These are phyloP conservation scores for Nothocercus nigrocapillus DNA, from an alignment of 2,113 vertebrate genomes.

Conservation along the genomic window DNA sequence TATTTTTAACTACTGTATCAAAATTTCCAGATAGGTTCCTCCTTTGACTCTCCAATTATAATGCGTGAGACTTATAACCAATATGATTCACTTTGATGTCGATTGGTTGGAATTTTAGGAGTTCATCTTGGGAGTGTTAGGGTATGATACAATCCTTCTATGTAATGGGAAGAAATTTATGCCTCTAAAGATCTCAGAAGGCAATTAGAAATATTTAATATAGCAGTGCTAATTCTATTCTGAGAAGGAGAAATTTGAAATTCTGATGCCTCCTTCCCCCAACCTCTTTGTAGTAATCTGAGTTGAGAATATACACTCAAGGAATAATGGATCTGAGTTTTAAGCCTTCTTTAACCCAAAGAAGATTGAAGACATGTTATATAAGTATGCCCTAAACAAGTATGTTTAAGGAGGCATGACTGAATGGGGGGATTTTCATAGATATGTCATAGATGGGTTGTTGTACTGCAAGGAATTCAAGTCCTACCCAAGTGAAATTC, in stretches of 20 bases:
- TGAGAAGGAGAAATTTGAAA: background rate
- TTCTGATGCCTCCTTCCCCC: background rate
- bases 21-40: background rate
- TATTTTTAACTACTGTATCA: background rate
- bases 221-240: background rate
- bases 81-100: background rate
- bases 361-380: background rate
- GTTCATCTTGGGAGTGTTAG: background rate
- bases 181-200: background rate
- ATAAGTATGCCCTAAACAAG: background rate
- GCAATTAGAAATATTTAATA: background rate
- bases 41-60: background rate
- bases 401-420: background rate
- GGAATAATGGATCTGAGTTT: background rate
- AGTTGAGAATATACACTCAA: background rate
- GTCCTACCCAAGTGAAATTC: background rate
- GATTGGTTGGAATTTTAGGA: background rate
- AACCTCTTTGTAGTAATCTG: background rate
- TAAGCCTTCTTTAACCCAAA: background rate
- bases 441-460: background rate
- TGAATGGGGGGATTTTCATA: background rate
- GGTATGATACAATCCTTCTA: rapidly evolving
- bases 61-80: background rate
- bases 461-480: background rate
- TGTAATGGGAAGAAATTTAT: background rate